Evolutionary conservation across 2,797 vertebrate species (phyloP).

Genomic region (Sebastes aleutianus): DNA sequence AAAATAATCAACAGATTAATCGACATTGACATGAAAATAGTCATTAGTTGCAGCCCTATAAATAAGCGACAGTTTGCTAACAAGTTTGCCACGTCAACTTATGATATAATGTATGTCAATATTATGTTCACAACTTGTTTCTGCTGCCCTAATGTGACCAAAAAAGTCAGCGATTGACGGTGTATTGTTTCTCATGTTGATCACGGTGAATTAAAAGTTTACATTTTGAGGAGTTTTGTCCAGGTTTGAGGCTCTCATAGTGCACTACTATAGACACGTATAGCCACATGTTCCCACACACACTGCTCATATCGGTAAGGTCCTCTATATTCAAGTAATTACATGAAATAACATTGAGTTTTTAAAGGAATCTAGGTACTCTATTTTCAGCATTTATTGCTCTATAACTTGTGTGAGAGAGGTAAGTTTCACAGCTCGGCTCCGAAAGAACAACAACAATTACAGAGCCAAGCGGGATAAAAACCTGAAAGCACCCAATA

Average conservation of each 20-base stretch:
- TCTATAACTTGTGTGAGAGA: constrained; percentile 27
- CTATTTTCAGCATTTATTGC: constrained; percentile 45
- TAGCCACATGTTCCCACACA: constrained; percentile 6
- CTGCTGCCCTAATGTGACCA: not conserved
- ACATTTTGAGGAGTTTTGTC: not conserved
- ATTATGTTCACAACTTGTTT: not conserved
- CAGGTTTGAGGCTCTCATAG: not conserved
- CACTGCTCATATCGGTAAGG: not conserved
- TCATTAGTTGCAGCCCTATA: too few species aligned
- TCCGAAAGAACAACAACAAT: constrained; percentile 51
- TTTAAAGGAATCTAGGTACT: constrained; percentile 35
- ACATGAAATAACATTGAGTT: constrained; percentile 26
- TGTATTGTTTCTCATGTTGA: rapidly evolving
- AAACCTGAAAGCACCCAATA: constrained; percentile 55
- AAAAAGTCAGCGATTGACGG: not conserved
- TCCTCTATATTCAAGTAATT: constrained; percentile 32
- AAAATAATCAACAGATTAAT: too few species aligned
- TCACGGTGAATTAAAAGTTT: not conserved
- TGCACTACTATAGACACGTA: not conserved
- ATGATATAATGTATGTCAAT: rapidly evolving
- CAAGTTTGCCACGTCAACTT: not conserved
- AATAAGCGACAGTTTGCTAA: not conserved
- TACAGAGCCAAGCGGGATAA: constrained; percentile 50
- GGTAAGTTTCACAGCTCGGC: constrained; percentile 20
- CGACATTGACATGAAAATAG: too few species aligned